Conservation (phyloP, 2,113 vertebrate genomes). For the Gymnogyps californianus region DNA sequence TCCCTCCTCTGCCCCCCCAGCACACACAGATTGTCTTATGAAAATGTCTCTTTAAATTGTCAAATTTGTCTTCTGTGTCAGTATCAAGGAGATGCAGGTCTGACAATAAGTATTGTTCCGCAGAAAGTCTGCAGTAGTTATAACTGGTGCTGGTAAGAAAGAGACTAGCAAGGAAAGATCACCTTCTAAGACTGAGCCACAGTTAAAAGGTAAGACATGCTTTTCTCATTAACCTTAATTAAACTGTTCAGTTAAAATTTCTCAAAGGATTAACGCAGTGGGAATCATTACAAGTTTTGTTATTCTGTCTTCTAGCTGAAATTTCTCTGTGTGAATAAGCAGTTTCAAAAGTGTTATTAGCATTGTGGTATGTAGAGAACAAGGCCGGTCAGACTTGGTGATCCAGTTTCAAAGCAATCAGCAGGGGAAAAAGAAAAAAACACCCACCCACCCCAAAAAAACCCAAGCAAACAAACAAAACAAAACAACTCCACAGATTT, state of each 20-base stretch:
- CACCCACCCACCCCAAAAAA: neutral
- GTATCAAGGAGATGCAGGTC: neutral
- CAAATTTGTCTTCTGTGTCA: neutral
- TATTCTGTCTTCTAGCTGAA: neutral
- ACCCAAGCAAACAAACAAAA: neutral
- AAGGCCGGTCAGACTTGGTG: neutral
- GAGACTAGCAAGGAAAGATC: neutral
- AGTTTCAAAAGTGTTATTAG: neutral
- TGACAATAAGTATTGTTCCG: neutral
- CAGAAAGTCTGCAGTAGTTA: neutral
- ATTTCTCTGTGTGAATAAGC: neutral
- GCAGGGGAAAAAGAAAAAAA: neutral
- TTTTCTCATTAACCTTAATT: constrained; percentile 5
- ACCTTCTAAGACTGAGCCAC: neutral
- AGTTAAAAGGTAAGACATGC: neutral
- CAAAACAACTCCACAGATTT: neutral
- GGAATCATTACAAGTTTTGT: neutral
- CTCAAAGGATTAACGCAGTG: neutral
- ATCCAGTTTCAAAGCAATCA: neutral
- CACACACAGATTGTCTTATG: neutral
- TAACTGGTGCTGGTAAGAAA: neutral
- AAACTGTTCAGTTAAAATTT: neutral
- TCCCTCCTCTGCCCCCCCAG: neutral
- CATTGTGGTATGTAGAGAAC: neutral
- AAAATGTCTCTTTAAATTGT: neutral